Percentiles rank a stretch among this genome's conserved stretches.
Evolutionary conservation across 2,113 vertebrate genomes (phyloP).

Genomic region (Bos taurus): ARS-UCD2.0 NC_037342.1:26056001-26056500

Average conservation of each 20-base stretch:
- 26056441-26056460: neutral
- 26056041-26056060: neutral
- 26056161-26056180: neutral
- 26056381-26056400: neutral
- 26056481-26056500: neutral
- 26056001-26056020: slow-evolving; percentile 10
- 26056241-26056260: neutral
- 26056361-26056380: neutral
- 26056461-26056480: neutral
- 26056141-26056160: neutral
- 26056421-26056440: neutral
- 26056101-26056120: neutral
- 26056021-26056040: neutral
- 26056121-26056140: neutral
- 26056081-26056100: neutral
- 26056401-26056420: neutral
- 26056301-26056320: neutral
- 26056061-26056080: neutral
- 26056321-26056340: neutral
- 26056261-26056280: neutral
- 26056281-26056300: neutral
- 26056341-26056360: neutral
- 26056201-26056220: neutral
- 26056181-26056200: neutral
- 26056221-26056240: neutral